Evolutionary conservation across 2,797 vertebrate species (phyloP).

Genomic region (Cyprinodon diabolis): DNA sequence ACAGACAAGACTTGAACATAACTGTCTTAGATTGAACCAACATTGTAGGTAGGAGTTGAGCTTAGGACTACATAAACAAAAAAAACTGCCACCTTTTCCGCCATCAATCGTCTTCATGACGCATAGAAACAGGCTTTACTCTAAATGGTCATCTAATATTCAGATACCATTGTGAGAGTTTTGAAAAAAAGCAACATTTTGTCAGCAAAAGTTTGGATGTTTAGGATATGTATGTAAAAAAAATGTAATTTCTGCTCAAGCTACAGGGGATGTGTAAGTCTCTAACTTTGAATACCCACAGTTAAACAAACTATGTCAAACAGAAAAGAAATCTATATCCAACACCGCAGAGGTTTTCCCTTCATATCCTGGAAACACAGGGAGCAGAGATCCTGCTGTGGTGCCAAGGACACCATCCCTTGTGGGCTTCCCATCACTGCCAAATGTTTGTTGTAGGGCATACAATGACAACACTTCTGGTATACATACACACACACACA

Average conservation of each 20-base stretch:
- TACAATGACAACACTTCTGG: constrained; percentile 1
- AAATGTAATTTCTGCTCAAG: neutral
- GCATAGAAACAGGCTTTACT: neutral
- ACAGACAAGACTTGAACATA: too few relatives aligned
- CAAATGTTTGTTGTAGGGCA: neutral
- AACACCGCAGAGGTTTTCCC: neutral
- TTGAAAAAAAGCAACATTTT: neutral
- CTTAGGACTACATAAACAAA: too few relatives aligned
- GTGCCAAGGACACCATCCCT: constrained; percentile 5
- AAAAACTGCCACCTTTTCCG: too few relatives aligned
- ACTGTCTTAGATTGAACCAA: too few relatives aligned
- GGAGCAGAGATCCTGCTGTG: neutral
- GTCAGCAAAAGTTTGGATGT: neutral
- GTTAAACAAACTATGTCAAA: neutral
- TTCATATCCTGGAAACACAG: neutral
- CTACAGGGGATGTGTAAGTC: neutral
- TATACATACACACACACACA: neutral
- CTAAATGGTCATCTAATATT: neutral
- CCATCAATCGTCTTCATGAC: too few relatives aligned
- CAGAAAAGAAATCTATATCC: neutral
- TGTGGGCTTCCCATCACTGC: neutral
- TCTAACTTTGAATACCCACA: neutral
- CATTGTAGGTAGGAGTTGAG: too few relatives aligned
- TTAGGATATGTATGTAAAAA: neutral
- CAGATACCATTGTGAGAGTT: neutral